phyloP scores from a whole-genome alignment of 1,140 invertebrate genomes.

The Acromyrmex charruanus region DNA sequence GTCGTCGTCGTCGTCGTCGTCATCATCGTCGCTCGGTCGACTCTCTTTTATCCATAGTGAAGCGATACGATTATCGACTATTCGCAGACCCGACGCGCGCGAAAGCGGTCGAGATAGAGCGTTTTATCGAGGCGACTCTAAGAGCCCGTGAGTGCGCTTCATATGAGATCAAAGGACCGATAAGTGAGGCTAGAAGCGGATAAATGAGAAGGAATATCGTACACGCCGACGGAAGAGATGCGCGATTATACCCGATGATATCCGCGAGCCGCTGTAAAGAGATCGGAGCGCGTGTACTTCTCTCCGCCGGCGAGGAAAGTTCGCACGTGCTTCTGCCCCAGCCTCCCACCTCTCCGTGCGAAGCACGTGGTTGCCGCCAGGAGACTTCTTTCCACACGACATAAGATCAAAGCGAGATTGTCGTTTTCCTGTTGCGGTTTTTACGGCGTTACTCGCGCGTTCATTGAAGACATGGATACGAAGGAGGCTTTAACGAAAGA shows the following conservation, averaged over 20 bases:
- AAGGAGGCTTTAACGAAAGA: neutral
- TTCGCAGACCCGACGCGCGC: neutral
- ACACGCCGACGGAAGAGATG: neutral
- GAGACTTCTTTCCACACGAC: conserved; percentile 13
- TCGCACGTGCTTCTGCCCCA: conserved; percentile 64
- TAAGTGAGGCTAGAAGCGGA: neutral
- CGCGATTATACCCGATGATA: neutral
- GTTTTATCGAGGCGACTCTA: conserved; percentile 7
- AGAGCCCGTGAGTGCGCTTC: neutral
- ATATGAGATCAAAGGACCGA: conserved; percentile 13
- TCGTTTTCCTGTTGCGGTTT: neutral
- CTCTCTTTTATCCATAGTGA: neutral
- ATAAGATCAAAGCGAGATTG: conserved; percentile 53
- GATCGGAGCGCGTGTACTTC: conserved; percentile 14
- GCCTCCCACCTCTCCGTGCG: conserved; percentile 32
- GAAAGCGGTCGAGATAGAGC: neutral
- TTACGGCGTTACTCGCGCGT: neutral
- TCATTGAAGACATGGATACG: neutral
- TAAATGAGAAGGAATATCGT: neutral
- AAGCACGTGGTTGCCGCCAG: conserved; percentile 66
- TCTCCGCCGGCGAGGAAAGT: conserved; percentile 42
- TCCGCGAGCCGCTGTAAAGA: neutral
- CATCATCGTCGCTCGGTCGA: neutral
- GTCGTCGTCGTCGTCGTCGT: neutral
- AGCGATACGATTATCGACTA: conserved; percentile 3